Evolutionary conservation across 2,113 vertebrate genomes (phyloP).

Genomic region (Hirundichthys speculiger): DNA sequence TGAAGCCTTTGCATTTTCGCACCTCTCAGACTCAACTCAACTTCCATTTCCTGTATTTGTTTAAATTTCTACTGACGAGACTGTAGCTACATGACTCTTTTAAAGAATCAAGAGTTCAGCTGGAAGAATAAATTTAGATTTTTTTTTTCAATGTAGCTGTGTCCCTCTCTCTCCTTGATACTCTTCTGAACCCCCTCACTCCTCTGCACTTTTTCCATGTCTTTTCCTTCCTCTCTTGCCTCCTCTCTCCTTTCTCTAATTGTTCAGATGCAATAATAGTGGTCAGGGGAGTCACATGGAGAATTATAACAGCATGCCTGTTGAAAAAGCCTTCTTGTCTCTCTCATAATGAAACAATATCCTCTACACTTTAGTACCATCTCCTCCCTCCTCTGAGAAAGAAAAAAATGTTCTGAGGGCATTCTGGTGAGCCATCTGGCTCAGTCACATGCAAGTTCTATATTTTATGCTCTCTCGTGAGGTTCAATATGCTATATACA

Average conservation of each 20-base stretch:
- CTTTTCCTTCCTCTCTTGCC: slow-evolving; percentile 22
- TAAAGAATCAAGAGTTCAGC: too few relatives aligned
- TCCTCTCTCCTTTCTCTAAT: slow-evolving; percentile 16
- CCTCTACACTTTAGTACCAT: slow-evolving; percentile 6
- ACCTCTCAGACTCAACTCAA: too few relatives aligned
- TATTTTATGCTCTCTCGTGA: slow-evolving; percentile 1
- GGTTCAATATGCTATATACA: neutral
- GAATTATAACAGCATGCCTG: slow-evolving; percentile 29
- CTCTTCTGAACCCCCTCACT: too few relatives aligned
- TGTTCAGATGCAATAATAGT: slow-evolving; percentile 16
- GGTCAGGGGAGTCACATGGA: slow-evolving; percentile 51
- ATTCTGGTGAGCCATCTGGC: slow-evolving; percentile 26
- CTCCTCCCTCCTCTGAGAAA: slow-evolving; percentile 4
- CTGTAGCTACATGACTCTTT: too few relatives aligned
- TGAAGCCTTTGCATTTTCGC: too few relatives aligned
- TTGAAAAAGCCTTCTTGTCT: slow-evolving; percentile 18
- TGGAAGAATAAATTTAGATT: too few relatives aligned
- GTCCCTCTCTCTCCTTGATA: too few relatives aligned
- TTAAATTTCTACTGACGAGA: too few relatives aligned
- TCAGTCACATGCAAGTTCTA: slow-evolving; percentile 36
- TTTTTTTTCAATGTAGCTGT: too few relatives aligned
- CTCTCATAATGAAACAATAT: slow-evolving; percentile 5
- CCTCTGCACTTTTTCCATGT: neutral
- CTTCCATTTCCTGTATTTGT: too few relatives aligned
- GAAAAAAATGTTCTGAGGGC: slow-evolving; percentile 29